phyloP scores from a whole-genome alignment of 2,888 invertebrate genomes.

The Lasioglossum figueresi region DNA sequence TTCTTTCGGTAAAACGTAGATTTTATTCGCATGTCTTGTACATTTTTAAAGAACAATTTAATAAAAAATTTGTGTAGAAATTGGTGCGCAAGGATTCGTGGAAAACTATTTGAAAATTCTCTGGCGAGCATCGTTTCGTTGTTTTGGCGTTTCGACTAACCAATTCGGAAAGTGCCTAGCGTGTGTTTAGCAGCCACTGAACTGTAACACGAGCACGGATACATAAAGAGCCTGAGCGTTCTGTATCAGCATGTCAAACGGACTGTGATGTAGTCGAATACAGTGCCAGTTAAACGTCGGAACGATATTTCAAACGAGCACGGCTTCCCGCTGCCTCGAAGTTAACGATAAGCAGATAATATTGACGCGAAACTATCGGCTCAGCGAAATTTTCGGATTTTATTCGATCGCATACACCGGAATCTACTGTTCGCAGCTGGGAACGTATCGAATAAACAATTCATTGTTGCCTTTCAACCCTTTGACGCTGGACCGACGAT shows the following conservation, averaged over 20 bases:
- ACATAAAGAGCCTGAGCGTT: background rate
- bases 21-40: no score
- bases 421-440: background rate
- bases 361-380: background rate
- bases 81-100: no score
- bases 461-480: slow-evolving; percentile 1
- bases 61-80: no score
- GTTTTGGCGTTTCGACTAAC: background rate
- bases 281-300: slow-evolving; percentile 6
- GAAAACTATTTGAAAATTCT: background rate
- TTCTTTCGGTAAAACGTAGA: no score
- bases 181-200: background rate
- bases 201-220: background rate
- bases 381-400: background rate
- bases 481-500: background rate
- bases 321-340: background rate
- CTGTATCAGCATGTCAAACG: background rate
- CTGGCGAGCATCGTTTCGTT: background rate
- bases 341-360: background rate
- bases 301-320: slow-evolving; percentile 8
- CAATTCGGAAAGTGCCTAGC: background rate
- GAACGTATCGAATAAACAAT: background rate
- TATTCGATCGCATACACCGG: background rate
- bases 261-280: background rate
- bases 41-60: no score